phyloP scores from a whole-genome alignment of 2,797 vertebrate species.

The Tinamus major region DNA sequence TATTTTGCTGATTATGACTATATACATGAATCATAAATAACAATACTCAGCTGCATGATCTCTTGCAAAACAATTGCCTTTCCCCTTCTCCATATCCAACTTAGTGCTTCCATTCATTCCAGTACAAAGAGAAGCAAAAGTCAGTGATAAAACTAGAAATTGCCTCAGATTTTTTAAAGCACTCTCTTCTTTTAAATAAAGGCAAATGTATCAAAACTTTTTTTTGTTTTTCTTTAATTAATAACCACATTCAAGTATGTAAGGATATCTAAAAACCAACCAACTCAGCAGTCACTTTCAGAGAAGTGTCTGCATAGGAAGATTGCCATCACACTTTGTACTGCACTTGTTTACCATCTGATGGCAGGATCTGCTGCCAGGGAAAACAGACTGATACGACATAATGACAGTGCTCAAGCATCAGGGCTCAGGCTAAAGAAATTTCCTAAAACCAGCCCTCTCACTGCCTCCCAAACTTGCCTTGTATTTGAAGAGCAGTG shows the following conservation, averaged over 20 bases:
- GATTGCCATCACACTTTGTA: background rate
- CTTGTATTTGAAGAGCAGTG: background rate
- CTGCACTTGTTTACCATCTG: background rate
- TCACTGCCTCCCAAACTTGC: background rate
- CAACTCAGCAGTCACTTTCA: slow-evolving; percentile 9
- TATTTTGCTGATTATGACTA: background rate
- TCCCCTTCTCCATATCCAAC: background rate
- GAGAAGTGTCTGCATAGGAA: background rate
- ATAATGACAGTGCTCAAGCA: background rate
- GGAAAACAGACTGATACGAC: background rate
- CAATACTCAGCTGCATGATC: background rate
- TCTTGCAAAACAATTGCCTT: background rate
- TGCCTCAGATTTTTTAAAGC: background rate
- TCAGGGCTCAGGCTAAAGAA: background rate
- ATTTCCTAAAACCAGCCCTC: background rate
- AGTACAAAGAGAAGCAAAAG: background rate
- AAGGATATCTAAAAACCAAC: background rate
- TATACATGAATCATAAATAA: background rate
- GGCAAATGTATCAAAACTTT: background rate
- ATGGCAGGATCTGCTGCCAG: background rate
- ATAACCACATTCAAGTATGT: background rate
- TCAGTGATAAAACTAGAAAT: background rate
- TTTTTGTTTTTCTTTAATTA: background rate
- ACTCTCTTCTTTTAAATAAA: background rate
- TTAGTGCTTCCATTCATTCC: background rate